Evolutionary conservation across 2,888 invertebrate species (phyloP).

Genomic region (Archaeoteleia sp.): DNA sequence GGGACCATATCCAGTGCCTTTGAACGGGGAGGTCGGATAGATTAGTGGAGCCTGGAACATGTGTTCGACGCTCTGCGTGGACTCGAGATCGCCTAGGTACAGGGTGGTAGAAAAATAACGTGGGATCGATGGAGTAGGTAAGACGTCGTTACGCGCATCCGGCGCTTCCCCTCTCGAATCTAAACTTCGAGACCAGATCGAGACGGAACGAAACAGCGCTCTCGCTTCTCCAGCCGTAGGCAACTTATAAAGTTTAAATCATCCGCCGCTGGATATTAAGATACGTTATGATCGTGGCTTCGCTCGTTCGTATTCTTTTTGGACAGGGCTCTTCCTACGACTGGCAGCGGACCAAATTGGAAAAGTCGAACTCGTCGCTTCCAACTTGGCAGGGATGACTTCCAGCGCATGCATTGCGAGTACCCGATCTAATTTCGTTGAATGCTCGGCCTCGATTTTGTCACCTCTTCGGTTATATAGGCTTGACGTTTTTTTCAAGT

Average conservation of each 20-base stretch:
- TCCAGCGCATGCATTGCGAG: constrained; percentile 21
- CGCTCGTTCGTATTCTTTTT: constrained; percentile 55
- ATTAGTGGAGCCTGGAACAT: constrained; percentile 74
- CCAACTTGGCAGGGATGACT: constrained; percentile 38
- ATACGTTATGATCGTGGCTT: constrained; percentile 59
- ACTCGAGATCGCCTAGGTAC: constrained; percentile 51
- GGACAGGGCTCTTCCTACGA: constrained; percentile 53
- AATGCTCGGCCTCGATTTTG: constrained; percentile 17
- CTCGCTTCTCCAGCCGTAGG: constrained; percentile 48
- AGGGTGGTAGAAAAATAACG: constrained; percentile 71
- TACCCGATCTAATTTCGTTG: constrained; percentile 35
- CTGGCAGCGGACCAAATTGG: constrained; percentile 71
- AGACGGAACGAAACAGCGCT: constrained; percentile 40
- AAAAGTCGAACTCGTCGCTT: constrained; percentile 55
- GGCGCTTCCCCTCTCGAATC: constrained; percentile 62
- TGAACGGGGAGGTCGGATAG: constrained; percentile 60
- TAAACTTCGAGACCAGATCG: constrained; percentile 49
- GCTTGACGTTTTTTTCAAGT: constrained; percentile 14
- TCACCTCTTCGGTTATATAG: constrained; percentile 24
- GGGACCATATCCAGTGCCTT: constrained; percentile 65
- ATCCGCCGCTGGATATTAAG: constrained; percentile 66
- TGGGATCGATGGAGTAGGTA: constrained; percentile 70
- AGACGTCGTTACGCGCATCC: constrained; percentile 74
- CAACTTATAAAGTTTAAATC: constrained; percentile 64
- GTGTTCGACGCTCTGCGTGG: constrained; percentile 68